phyloP scores from a whole-genome alignment of 2,888 invertebrate species.

The Himalopsyche tibetana region DNA sequence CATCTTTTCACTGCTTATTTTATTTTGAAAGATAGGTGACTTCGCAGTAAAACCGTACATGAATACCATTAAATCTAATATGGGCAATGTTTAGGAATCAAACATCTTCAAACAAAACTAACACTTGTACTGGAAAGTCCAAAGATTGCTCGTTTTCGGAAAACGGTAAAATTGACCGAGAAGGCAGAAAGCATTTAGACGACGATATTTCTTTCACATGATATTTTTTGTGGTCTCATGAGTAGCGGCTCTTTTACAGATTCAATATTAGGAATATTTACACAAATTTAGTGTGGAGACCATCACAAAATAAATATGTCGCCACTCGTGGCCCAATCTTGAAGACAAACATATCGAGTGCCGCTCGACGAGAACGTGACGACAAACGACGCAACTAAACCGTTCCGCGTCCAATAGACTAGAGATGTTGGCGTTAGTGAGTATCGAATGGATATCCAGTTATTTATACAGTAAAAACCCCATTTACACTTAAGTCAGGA shows the following conservation, averaged over 20 bases:
- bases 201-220: conserved; percentile 15
- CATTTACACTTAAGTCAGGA: no score
- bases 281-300: conserved; percentile 34
- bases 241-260: background rate
- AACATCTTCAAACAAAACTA: no score
- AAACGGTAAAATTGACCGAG: conserved; percentile 2
- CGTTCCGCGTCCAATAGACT: background rate
- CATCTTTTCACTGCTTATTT: no score
- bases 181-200: background rate
- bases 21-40: no score
- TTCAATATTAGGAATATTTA: conserved; percentile 26
- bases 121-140: no score
- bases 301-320: conserved; percentile 48
- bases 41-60: no score
- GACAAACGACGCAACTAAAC: conserved; percentile 26
- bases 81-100: no score
- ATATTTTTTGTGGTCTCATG: background rate
- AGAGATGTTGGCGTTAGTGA: no score
- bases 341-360: conserved; percentile 46
- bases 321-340: conserved; percentile 45
- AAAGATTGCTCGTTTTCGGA: no score
- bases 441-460: no score
- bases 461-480: no score
- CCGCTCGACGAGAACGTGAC: background rate
- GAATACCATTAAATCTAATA: no score